A percentile compares a stretch with the other conserved stretches of the same genome.
These are phyloP conservation scores for Austrofundulus limnaeus DNA, from an alignment of 2,113 vertebrate genomes.

Conservation along the genomic window DNA sequence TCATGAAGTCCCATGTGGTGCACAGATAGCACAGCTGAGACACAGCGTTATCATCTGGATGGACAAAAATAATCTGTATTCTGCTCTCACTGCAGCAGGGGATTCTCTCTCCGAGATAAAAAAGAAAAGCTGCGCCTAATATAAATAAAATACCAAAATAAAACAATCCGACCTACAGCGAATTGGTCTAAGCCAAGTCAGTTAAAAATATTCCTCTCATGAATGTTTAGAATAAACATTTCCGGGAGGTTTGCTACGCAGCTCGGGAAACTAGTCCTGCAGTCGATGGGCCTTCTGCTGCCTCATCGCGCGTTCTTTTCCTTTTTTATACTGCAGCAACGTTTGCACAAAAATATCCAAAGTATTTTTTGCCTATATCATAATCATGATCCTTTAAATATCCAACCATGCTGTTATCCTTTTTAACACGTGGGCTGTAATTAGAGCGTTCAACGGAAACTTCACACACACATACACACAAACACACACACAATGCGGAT, in stretches of 20 bases:
- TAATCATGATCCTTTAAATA: neutral
- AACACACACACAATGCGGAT: too few species aligned
- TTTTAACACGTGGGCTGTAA: neutral
- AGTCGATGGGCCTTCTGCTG: neutral
- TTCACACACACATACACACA: too few species aligned
- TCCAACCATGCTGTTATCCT: neutral
- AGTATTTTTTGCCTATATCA: neutral
- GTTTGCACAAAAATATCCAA: neutral
- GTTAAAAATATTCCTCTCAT: too few species aligned
- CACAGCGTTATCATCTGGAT: slow-evolving; percentile 3
- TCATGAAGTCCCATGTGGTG: slow-evolving; percentile 24
- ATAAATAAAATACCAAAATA: too few species aligned
- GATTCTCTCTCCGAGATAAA: neutral
- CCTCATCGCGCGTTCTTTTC: neutral
- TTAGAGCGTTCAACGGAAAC: neutral
- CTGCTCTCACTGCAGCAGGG: neutral
- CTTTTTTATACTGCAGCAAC: too few species aligned
- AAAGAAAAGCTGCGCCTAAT: too few species aligned
- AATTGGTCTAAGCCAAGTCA: too few species aligned
- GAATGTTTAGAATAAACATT: too few species aligned
- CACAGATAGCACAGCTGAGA: slow-evolving; percentile 13
- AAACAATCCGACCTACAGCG: too few species aligned
- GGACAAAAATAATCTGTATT: neutral
- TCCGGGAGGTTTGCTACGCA: too few species aligned
- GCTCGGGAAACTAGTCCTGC: too few species aligned